phyloP scores from a whole-genome alignment of 2,888 invertebrate genomes.

The Amblyjoppa fuscipennis region DNA sequence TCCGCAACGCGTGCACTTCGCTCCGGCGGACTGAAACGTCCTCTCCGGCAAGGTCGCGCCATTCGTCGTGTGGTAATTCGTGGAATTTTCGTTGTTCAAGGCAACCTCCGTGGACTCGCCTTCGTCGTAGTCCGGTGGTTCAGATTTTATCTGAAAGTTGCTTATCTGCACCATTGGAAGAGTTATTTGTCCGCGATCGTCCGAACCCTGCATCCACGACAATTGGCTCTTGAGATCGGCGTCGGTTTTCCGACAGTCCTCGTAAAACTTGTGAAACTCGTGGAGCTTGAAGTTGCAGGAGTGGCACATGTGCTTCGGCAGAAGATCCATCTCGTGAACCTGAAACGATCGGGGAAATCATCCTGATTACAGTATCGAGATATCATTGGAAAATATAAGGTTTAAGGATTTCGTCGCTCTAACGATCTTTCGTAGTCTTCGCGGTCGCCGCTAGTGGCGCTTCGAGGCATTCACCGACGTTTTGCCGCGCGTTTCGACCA shows the following conservation, averaged over 20 bases:
- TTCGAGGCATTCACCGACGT: too few relatives aligned
- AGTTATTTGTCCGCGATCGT: constrained; percentile 63
- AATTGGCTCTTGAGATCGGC: constrained; percentile 79
- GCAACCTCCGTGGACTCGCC: constrained; percentile 8
- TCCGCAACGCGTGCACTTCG: constrained; percentile 69
- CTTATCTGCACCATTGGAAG: constrained; percentile 83
- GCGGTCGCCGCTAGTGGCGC: too few relatives aligned
- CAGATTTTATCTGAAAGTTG: constrained; percentile 79
- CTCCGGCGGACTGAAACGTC: constrained; percentile 11
- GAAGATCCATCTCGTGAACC: constrained; percentile 83
- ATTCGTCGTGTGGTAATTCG: constrained; percentile 64
- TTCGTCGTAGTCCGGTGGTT: constrained; percentile 74
- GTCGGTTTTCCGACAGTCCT: constrained; percentile 80
- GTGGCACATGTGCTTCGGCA: constrained; percentile 83
- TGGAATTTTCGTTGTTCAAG: constrained; percentile 68
- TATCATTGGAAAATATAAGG: too few relatives aligned
- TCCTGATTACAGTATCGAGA: not conserved
- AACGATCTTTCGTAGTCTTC: too few relatives aligned
- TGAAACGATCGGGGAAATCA: constrained; percentile 59
- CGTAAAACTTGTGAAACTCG: constrained; percentile 82
- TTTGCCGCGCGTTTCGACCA: too few relatives aligned
- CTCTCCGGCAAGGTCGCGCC: constrained; percentile 58
- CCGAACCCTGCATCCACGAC: constrained; percentile 81
- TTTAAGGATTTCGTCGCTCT: too few relatives aligned
- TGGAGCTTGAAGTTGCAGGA: constrained; percentile 82